Evolutionary conservation across 2,888 invertebrate species (phyloP).

Genomic region (Athrips mouffetella): DNA sequence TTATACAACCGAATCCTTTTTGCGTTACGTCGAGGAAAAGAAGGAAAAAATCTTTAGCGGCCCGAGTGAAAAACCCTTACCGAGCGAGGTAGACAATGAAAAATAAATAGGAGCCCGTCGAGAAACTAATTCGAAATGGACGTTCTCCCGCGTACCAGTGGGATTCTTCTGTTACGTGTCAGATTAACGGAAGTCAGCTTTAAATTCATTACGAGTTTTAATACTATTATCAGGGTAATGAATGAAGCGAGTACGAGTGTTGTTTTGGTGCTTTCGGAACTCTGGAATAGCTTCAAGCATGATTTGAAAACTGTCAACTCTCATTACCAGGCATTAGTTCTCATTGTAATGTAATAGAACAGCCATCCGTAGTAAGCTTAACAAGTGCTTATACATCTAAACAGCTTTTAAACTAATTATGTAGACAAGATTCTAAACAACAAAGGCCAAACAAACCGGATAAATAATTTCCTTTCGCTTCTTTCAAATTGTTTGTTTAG

Average conservation of each 20-base stretch:
- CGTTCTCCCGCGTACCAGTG: conserved; percentile 35
- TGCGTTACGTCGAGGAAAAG: neutral
- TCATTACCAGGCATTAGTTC: too few species aligned
- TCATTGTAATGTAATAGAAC: too few species aligned
- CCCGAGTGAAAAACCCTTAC: conserved; percentile 1
- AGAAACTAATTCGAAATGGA: conserved; percentile 49
- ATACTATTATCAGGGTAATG: conserved; percentile 14
- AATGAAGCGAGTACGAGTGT: conserved; percentile 1
- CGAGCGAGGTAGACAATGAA: conserved; percentile 23
- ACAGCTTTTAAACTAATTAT: too few species aligned
- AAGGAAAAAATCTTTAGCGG: neutral
- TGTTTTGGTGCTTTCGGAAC: neutral
- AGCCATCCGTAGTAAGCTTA: too few species aligned
- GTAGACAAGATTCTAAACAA: neutral
- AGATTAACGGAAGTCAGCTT: conserved; percentile 35
- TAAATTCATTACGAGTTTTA: conserved; percentile 23
- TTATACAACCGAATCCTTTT: neutral
- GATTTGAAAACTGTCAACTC: neutral
- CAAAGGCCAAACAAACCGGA: conserved; percentile 24
- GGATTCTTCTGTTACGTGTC: conserved; percentile 43
- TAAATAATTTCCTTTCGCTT: conserved; percentile 29
- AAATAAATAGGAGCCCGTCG: conserved; percentile 37
- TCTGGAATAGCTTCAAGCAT: neutral
- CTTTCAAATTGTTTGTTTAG: conserved; percentile 37
- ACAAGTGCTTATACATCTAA: too few species aligned